Evolutionary conservation across 2,888 invertebrate genomes (phyloP), one percentile per base, ranked within the genome.

Genomic region (Pegoplata infirma): DNA sequence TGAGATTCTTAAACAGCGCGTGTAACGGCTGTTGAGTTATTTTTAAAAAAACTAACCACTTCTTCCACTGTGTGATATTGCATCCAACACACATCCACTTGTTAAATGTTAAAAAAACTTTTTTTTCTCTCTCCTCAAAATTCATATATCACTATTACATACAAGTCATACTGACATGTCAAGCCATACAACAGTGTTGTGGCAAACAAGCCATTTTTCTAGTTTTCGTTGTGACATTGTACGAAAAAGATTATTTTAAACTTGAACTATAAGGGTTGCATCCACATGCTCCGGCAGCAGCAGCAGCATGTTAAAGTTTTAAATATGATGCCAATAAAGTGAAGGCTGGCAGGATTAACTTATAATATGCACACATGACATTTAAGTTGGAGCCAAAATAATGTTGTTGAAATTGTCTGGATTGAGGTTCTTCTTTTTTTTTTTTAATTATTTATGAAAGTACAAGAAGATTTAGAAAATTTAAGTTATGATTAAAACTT

Each of bases 221-320:
- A 3, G 12, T 23, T 21, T 12, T 67, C 23, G 28, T 56, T 55
- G 51, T 68, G 78, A 69, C 69, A 74, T 78, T 59, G 69, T 36
- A 32, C n/a, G n/a, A n/a, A 36, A 28, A 69, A 53, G 25, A 59
- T 40, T 55, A 55, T 36, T 74, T 55, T 78, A 78, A 78, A 78
- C 74, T 78, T 78, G 64, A 78, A 78, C 47, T 78, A 49, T 55
- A 55, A 67, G 14, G 21, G 36, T 8, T 61, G 58, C 44, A 47
- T n/a, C n/a, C n/a, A n/a, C 44, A 25, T 55, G 17, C 32, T 19
- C n/a, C n/a, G n/a, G n/a, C n/a, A n/a, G n/a, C n/a, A n/a, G n/a
- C n/a, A n/a, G n/a, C n/a, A n/a, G n/a, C n/a, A n/a, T n/a, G 46
- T 40, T 19, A 17, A 53, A 21, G 23, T 32, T 46, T 64, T 28